Conservation (phyloP, 1,140 invertebrate species). For the Bombyx mandarina region DNA sequence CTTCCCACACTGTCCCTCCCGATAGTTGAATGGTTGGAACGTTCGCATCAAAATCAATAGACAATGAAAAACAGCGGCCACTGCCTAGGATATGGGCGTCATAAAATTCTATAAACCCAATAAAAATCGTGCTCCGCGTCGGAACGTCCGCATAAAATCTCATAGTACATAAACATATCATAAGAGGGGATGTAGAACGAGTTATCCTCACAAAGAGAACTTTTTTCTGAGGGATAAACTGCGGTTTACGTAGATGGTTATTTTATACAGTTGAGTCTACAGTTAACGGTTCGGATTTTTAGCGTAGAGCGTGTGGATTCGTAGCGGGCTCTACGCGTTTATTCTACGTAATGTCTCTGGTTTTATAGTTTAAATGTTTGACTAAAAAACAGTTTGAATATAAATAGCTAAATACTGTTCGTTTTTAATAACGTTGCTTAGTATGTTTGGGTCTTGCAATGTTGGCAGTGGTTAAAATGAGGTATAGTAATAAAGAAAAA, state of each 20-base stretch:
- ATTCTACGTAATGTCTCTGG: constrained; percentile 4
- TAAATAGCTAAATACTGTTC: not conserved
- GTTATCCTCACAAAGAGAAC: constrained; percentile 63
- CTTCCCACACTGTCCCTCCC: constrained; percentile 8
- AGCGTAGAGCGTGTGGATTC: constrained; percentile 18
- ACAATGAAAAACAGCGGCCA: constrained; percentile 63
- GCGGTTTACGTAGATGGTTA: constrained; percentile 63
- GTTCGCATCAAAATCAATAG: constrained; percentile 55
- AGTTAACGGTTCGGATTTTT: constrained; percentile 55
- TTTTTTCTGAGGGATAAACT: constrained; percentile 60
- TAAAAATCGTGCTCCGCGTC: constrained; percentile 68
- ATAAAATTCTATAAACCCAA: constrained; percentile 70
- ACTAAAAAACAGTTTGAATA: not conserved
- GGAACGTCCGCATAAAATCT: constrained; percentile 70
- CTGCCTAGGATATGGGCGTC: constrained; percentile 48
- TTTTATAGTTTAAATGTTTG: not conserved
- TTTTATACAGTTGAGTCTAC: constrained; percentile 61
- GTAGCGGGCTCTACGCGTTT: constrained; percentile 10
- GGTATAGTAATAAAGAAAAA: too few species aligned
- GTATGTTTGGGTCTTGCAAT: too few species aligned
- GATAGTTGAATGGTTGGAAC: constrained; percentile 21
- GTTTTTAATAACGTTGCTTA: not conserved
- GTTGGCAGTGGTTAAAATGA: too few species aligned
- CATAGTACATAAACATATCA: constrained; percentile 71
- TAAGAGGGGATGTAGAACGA: constrained; percentile 61